These are phyloP conservation scores for Ramphastos sulfuratus DNA, from an alignment of 2,113 vertebrate species.

Conservation along the genomic window DNA sequence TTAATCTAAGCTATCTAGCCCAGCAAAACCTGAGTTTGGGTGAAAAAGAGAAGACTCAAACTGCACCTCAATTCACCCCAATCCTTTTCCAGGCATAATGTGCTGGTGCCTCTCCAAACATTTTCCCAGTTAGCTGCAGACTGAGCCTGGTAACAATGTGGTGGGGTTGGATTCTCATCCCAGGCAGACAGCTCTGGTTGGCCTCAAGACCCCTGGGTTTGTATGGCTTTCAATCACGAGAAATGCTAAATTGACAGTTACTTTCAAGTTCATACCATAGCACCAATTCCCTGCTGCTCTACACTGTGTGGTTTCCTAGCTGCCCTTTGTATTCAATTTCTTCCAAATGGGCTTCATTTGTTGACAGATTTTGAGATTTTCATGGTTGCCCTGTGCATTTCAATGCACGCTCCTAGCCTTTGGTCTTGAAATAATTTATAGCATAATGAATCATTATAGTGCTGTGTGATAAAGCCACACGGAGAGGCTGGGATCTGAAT, in stretches of 20 bases:
- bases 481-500: not conserved
- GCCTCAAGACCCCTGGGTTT: not conserved
- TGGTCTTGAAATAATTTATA: constrained; percentile 44
- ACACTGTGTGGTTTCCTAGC: not conserved
- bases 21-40: not conserved
- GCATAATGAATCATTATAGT: not conserved
- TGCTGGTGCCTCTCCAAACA: not conserved
- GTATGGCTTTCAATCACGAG: not conserved
- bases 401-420: not conserved
- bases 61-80: not conserved
- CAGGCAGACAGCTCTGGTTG: not conserved
- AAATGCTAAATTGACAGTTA: constrained; percentile 6
- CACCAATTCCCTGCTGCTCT: constrained; percentile 30
- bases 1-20: not conserved
- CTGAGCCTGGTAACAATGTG: not conserved
- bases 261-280: not conserved
- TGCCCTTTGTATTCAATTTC: constrained; percentile 12
- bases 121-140: not conserved
- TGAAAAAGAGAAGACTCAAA: not conserved
- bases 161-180: not conserved
- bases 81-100: not conserved
- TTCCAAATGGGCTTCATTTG: constrained; percentile 41
- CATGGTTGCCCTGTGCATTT: not conserved
- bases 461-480: constrained; percentile 8
- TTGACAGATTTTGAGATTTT: constrained; percentile 51